Base-by-base conservation (phyloP, 2,113 vertebrate genomes). In the Xyrauchen texanus region DNA sequence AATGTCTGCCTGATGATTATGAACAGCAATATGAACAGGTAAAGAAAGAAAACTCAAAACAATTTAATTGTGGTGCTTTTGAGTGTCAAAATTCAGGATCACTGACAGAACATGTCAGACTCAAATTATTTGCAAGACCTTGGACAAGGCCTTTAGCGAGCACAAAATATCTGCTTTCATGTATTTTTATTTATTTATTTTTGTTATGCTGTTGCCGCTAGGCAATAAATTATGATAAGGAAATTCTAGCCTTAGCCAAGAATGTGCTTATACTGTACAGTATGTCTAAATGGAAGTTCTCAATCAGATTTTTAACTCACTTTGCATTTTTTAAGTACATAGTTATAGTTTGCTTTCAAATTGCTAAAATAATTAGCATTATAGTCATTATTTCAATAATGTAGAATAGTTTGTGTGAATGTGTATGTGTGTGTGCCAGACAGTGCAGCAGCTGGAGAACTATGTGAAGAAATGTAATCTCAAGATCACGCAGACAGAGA, bases 401-500 rank as follows among this genome's bases (percentile, higher is more conserved):
- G 46, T 47, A 47, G 46, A 7, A 49, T 8, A 49, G 3, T 49
- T 64, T 60, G 10, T 64, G n/a, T n/a, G n/a, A 60, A 9, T 69
- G n/a, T 42, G 5, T 69, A 7, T 42, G 6, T 75, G n/a, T 72
- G 9, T 65, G 11, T 44, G 34, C 5, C 57, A 81, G 68, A 34
- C 16, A 16, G 55, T 64, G 49, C n/a, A 73, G 3, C 77, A 60
- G 21, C 63, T 80, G 67, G n/a, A n/a, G n/a, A n/a, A n/a, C n/a
- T 67, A 53, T 6, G 4, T 58, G 46, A 62, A 72, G 11, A 71
- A 61, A 51, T 68, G 73, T 16, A 60, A 12, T 49, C 51, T 79
- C 44, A 76, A 69, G 75, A 76, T 82, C 53, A 61, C 62, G 44
- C 53, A 79, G 10, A 47, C 15, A 8, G 51, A 62, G 47, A 76